Base-by-base conservation (phyloP, 2,797 vertebrate genomes). In the Protosalanx chinensis region DNA sequence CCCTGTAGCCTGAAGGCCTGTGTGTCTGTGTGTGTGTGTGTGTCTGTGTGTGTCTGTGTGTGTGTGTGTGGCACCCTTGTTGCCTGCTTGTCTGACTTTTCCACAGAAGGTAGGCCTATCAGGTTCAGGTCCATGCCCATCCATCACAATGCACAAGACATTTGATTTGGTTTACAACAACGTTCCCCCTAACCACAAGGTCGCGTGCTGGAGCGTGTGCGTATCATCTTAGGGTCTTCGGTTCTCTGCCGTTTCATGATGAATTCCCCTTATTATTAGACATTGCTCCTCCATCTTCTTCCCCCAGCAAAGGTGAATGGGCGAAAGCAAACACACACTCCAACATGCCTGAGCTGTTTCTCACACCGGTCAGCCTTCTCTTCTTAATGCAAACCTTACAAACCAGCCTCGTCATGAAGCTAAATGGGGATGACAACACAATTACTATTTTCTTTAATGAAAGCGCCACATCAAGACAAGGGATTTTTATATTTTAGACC, bases 241-340 rank as follows among this genome's bases (percentile, higher is more conserved):
- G 10, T 46, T 46, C 41, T 13, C 41, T 12, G 1, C 10, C 3
- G 41, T 46, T 46, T 46, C 41, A 8, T 46, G 7, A 10, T 46
- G 12, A 46, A 46, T 12, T 12, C 41, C 41, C 41, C 41, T 46
- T 86, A 87, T 86, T 85, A 80, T 84, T 88, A 87, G 83, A 79
- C 66, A 3, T n/a, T 64, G 67, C 71, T 74, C 75, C 74, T 80
- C 67, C 68, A 75, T 71, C 58, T 23, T 32, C 77, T 56, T 6
- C 76, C 80, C 72, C 72, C 61, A 65, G 69, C 61, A 76, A 79
- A 85, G 88, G 81, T 89, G 83, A 82, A 79, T 60, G 69, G 72
- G 80, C 78, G 65, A 27, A 76, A n/a, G 32, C 72, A 79, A 77
- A 77, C 56, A 73, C 76, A 84, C 73, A 78, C 79, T 75, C 68